These are phyloP conservation scores for Synanthedon tipuliformis DNA, from an alignment of 2,888 invertebrate species.

Conservation along the genomic window DNA sequence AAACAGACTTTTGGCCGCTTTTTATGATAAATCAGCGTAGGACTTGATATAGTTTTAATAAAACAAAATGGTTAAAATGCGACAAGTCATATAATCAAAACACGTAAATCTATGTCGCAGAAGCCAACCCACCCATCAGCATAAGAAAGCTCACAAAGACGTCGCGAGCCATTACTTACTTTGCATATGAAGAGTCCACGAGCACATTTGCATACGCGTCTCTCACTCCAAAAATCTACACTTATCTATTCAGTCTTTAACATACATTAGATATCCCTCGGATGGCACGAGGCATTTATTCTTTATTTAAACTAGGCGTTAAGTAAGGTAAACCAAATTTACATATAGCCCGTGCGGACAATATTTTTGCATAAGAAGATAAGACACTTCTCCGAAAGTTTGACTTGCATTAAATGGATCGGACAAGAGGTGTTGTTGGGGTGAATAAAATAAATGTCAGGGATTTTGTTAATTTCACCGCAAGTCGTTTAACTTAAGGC, in stretches of 20 bases:
- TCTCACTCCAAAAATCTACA: constrained; percentile 41
- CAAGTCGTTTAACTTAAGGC: constrained; percentile 24
- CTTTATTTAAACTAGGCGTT: constrained; percentile 38
- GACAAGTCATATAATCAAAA: constrained; percentile 18
- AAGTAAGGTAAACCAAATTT: constrained; percentile 47
- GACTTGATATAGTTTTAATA: neutral
- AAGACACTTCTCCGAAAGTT: constrained; percentile 46
- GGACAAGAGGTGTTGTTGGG: constrained; percentile 19
- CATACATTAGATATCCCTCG: constrained; percentile 39
- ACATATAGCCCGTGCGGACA: constrained; percentile 66
- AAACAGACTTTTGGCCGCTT: no score
- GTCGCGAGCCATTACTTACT: constrained; percentile 40
- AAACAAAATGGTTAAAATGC: neutral
- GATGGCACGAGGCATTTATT: constrained; percentile 40
- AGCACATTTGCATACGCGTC: constrained; percentile 57
- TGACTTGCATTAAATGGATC: constrained; percentile 27
- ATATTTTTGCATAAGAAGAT: constrained; percentile 66
- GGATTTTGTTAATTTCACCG: constrained; percentile 26
- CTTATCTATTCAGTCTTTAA: constrained; percentile 40
- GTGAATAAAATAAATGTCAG: constrained; percentile 10
- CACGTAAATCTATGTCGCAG: constrained; percentile 19
- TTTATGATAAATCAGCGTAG: neutral
- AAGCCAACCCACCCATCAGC: constrained; percentile 24
- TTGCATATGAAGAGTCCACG: constrained; percentile 67
- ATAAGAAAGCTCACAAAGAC: constrained; percentile 39